phyloP scores from a whole-genome alignment of 2,888 invertebrate genomes.

The Eupithecia subfuscata region DNA sequence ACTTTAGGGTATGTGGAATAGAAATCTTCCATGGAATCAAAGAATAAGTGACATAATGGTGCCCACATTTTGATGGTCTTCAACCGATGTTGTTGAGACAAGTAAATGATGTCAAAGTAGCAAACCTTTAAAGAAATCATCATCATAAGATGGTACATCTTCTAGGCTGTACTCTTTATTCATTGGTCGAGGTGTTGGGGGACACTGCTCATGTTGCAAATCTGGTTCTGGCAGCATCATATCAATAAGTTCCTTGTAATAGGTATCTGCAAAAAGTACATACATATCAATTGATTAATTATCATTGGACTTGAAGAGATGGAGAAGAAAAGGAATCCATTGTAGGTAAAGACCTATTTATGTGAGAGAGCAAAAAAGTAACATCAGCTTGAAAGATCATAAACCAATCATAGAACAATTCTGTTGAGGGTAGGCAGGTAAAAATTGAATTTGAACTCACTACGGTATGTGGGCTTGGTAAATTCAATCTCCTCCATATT shows the following conservation, averaged over 20 bases:
- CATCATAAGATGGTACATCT: conserved; percentile 67
- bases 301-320: not conserved
- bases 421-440: not conserved
- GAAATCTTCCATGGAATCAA: not conserved
- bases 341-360: not conserved
- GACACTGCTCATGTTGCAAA: conserved; percentile 54
- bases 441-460: conserved; percentile 48
- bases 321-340: not conserved
- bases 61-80: not conserved
- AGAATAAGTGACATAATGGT: not conserved
- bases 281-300: not conserved
- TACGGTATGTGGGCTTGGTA: conserved; percentile 63
- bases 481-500: conserved; percentile 69
- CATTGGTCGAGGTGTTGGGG: conserved; percentile 63
- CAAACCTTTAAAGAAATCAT: conserved; percentile 73
- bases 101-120: not conserved
- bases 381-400: not conserved
- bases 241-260: conserved; percentile 66
- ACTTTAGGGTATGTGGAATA: not conserved
- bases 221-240: conserved; percentile 58
- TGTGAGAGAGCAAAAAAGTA: not conserved
- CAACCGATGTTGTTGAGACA: not conserved
- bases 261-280: conserved; percentile 53
- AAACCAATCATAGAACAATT: not conserved
- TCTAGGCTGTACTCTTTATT: conserved; percentile 56